Conservation (phyloP, 2,113 vertebrate species). For the Rhinichthys klamathensis region DNA sequence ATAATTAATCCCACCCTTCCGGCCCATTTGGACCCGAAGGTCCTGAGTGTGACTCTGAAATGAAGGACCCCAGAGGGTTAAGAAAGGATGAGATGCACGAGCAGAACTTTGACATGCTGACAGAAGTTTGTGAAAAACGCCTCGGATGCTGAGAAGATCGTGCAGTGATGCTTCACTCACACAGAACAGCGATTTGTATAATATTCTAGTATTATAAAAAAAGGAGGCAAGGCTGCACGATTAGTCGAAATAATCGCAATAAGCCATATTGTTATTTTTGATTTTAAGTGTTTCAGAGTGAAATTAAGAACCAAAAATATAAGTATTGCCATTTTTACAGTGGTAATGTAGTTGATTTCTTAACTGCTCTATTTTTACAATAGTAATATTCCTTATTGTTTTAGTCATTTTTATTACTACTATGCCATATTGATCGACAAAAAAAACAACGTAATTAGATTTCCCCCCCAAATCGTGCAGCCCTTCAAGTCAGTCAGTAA, state of each 20-base stretch:
- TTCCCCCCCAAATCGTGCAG: background rate
- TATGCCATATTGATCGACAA: background rate
- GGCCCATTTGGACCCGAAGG: too few relatives aligned
- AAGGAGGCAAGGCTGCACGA: background rate
- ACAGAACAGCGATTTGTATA: too few relatives aligned
- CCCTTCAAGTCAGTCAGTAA: background rate
- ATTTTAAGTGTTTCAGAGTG: too few relatives aligned
- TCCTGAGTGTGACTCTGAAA: too few relatives aligned
- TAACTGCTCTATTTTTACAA: background rate
- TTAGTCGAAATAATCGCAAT: background rate
- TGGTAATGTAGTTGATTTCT: background rate
- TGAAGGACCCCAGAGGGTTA: too few relatives aligned
- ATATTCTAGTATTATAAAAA: background rate
- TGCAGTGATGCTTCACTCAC: too few relatives aligned
- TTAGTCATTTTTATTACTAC: background rate
- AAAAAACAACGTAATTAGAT: background rate
- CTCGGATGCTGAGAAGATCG: background rate
- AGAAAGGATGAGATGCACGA: background rate
- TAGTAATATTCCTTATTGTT: too few relatives aligned
- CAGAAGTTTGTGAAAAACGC: background rate
- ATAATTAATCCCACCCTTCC: too few relatives aligned
- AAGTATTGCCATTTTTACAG: too few relatives aligned
- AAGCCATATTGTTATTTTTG: too few relatives aligned
- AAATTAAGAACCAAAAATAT: too few relatives aligned
- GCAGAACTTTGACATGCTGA: slow-evolving; percentile 6